Conservation (phyloP, 2,888 invertebrate genomes). For the Lymantria dispar region DNA sequence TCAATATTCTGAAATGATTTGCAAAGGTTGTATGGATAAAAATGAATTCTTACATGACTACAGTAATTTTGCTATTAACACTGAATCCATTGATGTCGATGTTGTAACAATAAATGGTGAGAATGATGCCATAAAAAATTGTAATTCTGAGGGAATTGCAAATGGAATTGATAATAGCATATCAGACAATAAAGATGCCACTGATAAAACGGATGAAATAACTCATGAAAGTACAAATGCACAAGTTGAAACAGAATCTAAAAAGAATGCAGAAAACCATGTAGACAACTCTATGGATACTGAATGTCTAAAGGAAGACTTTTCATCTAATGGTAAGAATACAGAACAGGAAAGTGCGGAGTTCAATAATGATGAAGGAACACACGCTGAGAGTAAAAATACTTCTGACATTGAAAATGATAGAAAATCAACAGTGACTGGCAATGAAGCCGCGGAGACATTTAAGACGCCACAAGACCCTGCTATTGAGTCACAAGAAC, state of each 20-base stretch:
- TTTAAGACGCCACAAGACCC: not conserved
- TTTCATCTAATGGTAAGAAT: too few relatives aligned
- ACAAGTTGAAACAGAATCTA: not conserved
- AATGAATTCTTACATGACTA: conserved; percentile 90
- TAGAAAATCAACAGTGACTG: not conserved
- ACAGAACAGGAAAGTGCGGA: too few relatives aligned
- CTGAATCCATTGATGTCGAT: conserved; percentile 49
- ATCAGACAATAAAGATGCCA: not conserved
- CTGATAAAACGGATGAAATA: not conserved
- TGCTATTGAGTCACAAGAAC: not conserved
- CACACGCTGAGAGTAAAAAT: not conserved
- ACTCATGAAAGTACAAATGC: not conserved
- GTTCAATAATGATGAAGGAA: too few relatives aligned
- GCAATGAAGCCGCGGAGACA: not conserved
- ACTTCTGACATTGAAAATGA: not conserved
- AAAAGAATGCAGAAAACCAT: not conserved
- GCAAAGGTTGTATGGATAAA: conserved; percentile 88
- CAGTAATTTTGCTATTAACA: conserved; percentile 69
- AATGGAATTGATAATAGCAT: conserved; percentile 3
- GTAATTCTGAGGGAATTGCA: conserved; percentile 1
- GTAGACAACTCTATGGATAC: not conserved
- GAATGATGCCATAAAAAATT: conserved; percentile 13
- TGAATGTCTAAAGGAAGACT: too few relatives aligned
- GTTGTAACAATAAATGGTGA: conserved; percentile 32
- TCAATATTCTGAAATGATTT: conserved; percentile 91